Base-by-base conservation (phyloP, 2,888 invertebrate genomes). In the Acrocyrtus sp. region DNA sequence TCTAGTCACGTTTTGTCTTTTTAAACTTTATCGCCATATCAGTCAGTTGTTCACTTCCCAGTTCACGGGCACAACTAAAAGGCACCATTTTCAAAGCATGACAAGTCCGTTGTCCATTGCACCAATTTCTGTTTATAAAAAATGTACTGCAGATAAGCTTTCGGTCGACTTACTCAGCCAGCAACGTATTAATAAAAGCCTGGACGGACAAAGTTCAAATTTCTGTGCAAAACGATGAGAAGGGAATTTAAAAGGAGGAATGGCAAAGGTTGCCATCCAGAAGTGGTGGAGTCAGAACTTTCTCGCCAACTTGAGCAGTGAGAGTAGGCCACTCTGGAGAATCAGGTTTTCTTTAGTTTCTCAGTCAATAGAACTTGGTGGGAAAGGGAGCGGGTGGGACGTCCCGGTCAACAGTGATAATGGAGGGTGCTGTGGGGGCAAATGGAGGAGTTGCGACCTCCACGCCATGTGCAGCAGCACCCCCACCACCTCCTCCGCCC, bases 361-460 rank as follows among this genome's bases (percentile, higher is more conserved):
- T n/a, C n/a, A n/a, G n/a, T n/a, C n/a, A n/a, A n/a, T n/a, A 39
- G 39, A 39, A 39, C 12, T 12, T 39, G 8, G 8, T 39, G 39
- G 21, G 19, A 8, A 27, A 5, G 43, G 51, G 24, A 39, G 50
- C 29, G 22, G 45, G 22, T 19, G 21, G 12, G 39, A 15, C 3
- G 5, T n/a, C 48, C 50, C 26, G 15, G 1, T n/a, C n/a, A 34
- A 34, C n/a, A 39, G 10, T 45, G 17, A 43, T 29, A 29, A 63
- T 57, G 65, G 65, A 57, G 26, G 67, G 45, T 26, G 41, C 43
- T 29, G 47, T 15, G 15, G 27, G 21, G n/a, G 41, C 15, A 4
- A 22, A 29, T 51, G 61, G 56, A n/a, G 39, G 47, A 15, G 56
- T 21, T 27, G 58, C 48, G 1, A 41, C 10, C 22, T 21, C 19